These are phyloP conservation scores for Semnopithecus entellus DNA, from an alignment of 2,113 vertebrate genomes.

Conservation along the genomic window DNA sequence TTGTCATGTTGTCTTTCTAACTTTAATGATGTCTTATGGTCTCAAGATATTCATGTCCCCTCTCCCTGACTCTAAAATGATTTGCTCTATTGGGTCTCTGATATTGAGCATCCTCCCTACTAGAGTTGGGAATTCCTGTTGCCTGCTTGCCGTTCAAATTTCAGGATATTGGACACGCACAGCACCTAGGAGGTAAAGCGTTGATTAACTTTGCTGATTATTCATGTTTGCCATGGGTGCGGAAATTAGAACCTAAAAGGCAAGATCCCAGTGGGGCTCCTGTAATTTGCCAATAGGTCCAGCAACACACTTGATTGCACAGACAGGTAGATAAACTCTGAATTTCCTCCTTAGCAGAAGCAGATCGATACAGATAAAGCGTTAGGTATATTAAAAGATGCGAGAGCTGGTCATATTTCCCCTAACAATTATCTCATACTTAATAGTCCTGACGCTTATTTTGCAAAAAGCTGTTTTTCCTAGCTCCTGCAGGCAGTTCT, in stretches of 20 bases:
- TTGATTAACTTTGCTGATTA: slow-evolving; percentile 83
- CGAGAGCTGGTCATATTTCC: slow-evolving; percentile 71
- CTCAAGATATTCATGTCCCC: neutral
- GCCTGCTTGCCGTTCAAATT: slow-evolving; percentile 69
- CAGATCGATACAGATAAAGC: slow-evolving; percentile 77
- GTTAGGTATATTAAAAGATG: slow-evolving; percentile 76
- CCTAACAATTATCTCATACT: slow-evolving; percentile 71
- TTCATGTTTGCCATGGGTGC: slow-evolving; percentile 80
- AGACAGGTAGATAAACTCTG: slow-evolving; percentile 79
- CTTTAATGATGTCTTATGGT: neutral
- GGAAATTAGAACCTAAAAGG: slow-evolving; percentile 83
- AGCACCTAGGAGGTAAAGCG: slow-evolving; percentile 79
- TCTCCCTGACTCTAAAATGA: slow-evolving; percentile 28
- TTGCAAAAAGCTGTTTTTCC: slow-evolving; percentile 54
- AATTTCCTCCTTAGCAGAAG: slow-evolving; percentile 80
- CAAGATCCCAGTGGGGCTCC: slow-evolving; percentile 76
- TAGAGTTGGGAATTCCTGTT: slow-evolving; percentile 63
- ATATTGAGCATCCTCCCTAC: slow-evolving; percentile 43
- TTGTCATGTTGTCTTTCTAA: neutral
- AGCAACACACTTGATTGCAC: slow-evolving; percentile 77
- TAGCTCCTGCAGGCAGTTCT: slow-evolving; percentile 8
- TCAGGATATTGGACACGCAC: slow-evolving; percentile 74
- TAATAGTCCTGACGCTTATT: slow-evolving; percentile 61
- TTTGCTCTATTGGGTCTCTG: slow-evolving; percentile 56
- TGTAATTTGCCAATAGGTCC: slow-evolving; percentile 80